Conservation (phyloP, 2,113 vertebrate genomes). For the Hirundichthys speculiger region DNA sequence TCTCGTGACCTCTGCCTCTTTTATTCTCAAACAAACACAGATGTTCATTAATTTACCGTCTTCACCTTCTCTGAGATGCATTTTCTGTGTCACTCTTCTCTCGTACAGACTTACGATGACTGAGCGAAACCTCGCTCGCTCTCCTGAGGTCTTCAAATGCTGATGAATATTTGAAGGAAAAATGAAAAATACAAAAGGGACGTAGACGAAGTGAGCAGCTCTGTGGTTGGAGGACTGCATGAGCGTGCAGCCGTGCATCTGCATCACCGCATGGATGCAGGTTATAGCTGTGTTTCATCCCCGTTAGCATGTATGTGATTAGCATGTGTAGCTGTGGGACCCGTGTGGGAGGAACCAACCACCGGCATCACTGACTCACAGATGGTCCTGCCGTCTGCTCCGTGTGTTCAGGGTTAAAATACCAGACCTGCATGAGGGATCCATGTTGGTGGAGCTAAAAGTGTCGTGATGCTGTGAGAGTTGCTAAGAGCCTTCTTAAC, state of each 20-base stretch:
- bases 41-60: conserved; percentile 50
- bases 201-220: neutral
- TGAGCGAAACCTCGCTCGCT: conserved; percentile 11
- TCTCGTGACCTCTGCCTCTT: conserved; percentile 43
- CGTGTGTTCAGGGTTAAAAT: conserved; percentile 35
- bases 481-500: no score
- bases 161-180: conserved; percentile 32
- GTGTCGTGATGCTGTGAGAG: no score
- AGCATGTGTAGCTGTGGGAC: conserved; percentile 22
- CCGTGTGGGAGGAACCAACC: conserved; percentile 63
- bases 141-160: conserved; percentile 15
- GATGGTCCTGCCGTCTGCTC: conserved; percentile 71
- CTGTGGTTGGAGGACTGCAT: no score
- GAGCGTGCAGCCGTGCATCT: neutral
- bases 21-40: conserved; percentile 19
- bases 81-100: no score
- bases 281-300: conserved; percentile 8
- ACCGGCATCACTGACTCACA: conserved; percentile 71
- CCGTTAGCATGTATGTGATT: conserved; percentile 2
- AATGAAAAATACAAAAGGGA: conserved; percentile 7
- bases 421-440: conserved; percentile 6
- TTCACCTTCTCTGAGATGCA: conserved; percentile 18
- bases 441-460: neutral
- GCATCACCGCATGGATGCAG: conserved; percentile 4
- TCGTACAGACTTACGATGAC: conserved; percentile 19